Base-by-base conservation (phyloP, 2,113 vertebrate species). In the Mohoua ochrocephala region DNA sequence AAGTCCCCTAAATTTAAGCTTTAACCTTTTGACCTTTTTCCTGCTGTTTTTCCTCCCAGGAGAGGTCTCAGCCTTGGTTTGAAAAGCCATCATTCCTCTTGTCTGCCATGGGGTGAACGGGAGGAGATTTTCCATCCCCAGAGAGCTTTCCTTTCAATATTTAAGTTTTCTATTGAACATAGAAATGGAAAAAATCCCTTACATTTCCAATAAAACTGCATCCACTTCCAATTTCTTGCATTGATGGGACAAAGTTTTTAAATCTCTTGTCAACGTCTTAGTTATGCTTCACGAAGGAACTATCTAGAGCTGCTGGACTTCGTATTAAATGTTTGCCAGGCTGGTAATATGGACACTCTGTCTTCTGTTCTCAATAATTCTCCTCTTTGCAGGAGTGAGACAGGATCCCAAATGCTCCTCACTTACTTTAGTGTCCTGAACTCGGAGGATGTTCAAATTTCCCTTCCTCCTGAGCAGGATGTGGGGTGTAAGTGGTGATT, bases 211-310 rank as follows among this genome's bases (percentile, higher is more conserved):
- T 93, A 94, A 94, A 87, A 79, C 75, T 87, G 65, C 67, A 76
- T 87, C 84, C 87, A 91, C 74, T 92, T 96, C 93, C 84, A 93
- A 91, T 94, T 95, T 93, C 90, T 95, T 87, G 33, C 74, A 82
- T 18, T 85, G 87, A 90, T 3, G 16, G 11, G 47, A 87, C 78
- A 74, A 96, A 94, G 78, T 93, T 95, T 96, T 96, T 65, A 93
- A 96, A 97, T 91, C 92, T 91, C 85, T 94, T 87, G 92, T 96
- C 91, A 90, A 90, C 11, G 24, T 93, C 93, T 96, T 94, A 95
- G 93, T 93, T 94, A 89, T 95, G 87, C 81, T 96, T 94, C 87
- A 90, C 0, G 70, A 90, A 94, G 81, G 75, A 96, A 59, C 89
- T 93, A 90, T 87, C 89, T 94, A 50, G 81, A 95, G 84, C 84